These are phyloP conservation scores for Rhagophthalmus giganteus DNA, from an alignment of 2,888 invertebrate genomes.

Conservation along the genomic window DNA sequence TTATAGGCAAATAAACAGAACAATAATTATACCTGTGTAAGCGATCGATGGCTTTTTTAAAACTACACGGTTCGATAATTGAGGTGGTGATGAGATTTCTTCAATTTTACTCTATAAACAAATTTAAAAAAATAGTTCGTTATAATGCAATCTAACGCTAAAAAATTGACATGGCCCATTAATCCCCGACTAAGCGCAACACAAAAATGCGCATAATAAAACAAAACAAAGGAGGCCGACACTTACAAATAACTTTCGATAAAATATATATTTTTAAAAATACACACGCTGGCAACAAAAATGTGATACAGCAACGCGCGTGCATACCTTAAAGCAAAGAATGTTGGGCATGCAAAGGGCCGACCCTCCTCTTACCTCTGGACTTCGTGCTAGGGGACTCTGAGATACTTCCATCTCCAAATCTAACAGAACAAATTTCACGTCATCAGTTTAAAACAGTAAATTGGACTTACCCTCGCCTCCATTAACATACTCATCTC, in stretches of 20 bases:
- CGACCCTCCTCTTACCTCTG: slow-evolving; percentile 72
- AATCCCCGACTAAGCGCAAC: neutral
- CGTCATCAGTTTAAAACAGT: neutral
- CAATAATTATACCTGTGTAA: slow-evolving; percentile 5
- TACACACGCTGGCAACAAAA: slow-evolving; percentile 21
- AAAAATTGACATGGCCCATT: neutral
- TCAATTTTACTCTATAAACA: neutral
- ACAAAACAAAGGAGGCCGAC: neutral
- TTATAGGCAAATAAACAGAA: neutral
- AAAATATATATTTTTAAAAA: too few relatives aligned
- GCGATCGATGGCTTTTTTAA: slow-evolving; percentile 8
- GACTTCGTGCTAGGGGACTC: slow-evolving; percentile 51
- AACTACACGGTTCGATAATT: neutral
- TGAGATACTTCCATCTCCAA: slow-evolving; percentile 46
- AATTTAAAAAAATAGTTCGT: too few relatives aligned
- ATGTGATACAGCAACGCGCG: slow-evolving; percentile 39
- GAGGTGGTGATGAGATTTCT: neutral
- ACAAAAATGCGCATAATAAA: neutral
- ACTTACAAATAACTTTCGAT: neutral
- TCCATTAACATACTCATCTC: neutral
- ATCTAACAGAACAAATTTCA: slow-evolving; percentile 38
- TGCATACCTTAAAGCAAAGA: slow-evolving; percentile 83
- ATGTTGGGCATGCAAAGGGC: slow-evolving; percentile 84
- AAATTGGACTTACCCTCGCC: neutral
- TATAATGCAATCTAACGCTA: neutral